Evolutionary conservation across 2,797 vertebrate species (phyloP).

Genomic region (Philypnodon macrostomus): DNA sequence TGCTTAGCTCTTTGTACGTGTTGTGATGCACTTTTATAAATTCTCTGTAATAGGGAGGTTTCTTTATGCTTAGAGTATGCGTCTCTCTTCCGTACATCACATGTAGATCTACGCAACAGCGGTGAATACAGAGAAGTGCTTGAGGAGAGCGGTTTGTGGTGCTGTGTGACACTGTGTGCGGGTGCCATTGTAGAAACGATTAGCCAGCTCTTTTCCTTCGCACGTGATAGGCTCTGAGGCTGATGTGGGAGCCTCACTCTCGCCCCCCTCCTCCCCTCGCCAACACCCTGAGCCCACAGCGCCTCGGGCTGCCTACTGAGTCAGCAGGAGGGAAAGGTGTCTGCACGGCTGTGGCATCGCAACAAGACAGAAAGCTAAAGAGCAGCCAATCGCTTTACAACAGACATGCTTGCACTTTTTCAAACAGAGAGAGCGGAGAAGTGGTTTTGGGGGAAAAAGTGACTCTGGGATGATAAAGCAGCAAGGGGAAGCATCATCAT

Average conservation of each 20-base stretch:
- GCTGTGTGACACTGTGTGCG: slow-evolving; percentile 70
- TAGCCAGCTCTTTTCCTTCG: slow-evolving; percentile 76
- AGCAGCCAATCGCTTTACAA: slow-evolving; percentile 40
- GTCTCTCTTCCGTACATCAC: slow-evolving; percentile 35
- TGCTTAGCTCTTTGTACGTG: too few species aligned
- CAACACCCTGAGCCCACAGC: slow-evolving; percentile 72
- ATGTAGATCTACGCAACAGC: slow-evolving; percentile 50
- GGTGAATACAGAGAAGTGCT: slow-evolving; percentile 59
- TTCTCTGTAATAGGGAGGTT: neutral
- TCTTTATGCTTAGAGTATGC: slow-evolving; percentile 15
- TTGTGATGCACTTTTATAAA: neutral
- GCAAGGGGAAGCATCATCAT: slow-evolving; percentile 34
- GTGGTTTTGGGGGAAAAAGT: slow-evolving; percentile 18
- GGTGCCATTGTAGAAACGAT: slow-evolving; percentile 77
- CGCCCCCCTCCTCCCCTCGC: slow-evolving; percentile 48
- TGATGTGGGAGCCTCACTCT: slow-evolving; percentile 72
- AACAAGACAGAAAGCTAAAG: slow-evolving; percentile 59
- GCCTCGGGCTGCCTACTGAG: slow-evolving; percentile 79
- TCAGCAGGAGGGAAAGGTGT: slow-evolving; percentile 83
- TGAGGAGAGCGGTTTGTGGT: slow-evolving; percentile 68
- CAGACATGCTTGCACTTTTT: slow-evolving; percentile 42
- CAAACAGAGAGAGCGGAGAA: slow-evolving; percentile 34
- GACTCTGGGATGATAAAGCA: slow-evolving; percentile 36
- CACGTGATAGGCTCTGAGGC: slow-evolving; percentile 73
- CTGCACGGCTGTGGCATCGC: slow-evolving; percentile 75